Evolutionary conservation across 2,888 invertebrate species (phyloP).

Genomic region (Drosophila cognata): DNA sequence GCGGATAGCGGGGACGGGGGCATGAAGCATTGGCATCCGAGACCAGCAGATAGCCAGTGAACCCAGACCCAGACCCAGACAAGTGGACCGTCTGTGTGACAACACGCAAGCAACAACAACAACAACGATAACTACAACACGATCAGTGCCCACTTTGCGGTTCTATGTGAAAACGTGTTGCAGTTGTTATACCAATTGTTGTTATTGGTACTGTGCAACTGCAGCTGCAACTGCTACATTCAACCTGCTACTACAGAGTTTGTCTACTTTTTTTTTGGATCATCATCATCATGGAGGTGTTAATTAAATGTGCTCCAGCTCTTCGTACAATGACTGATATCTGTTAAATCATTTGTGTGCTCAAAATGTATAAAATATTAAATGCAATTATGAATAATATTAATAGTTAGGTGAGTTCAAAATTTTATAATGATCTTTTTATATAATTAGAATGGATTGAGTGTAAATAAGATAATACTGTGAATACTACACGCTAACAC

Average conservation of each 20-base stretch:
- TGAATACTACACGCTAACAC: not conserved
- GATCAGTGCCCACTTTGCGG: slow-evolving; percentile 52
- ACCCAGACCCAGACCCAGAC: slow-evolving; percentile 31
- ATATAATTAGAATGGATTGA: not conserved
- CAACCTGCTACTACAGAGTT: slow-evolving; percentile 64
- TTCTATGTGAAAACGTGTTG: slow-evolving; percentile 63
- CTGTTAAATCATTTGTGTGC: slow-evolving; percentile 16
- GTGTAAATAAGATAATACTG: not conserved
- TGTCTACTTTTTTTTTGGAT: slow-evolving; percentile 15
- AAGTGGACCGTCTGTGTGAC: slow-evolving; percentile 46
- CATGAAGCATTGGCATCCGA: slow-evolving; percentile 26
- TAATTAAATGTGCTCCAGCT: slow-evolving; percentile 53
- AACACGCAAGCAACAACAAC: slow-evolving; percentile 1
- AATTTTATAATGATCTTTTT: not conserved
- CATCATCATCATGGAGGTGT: slow-evolving; percentile 39
- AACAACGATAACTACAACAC: slow-evolving; percentile 11
- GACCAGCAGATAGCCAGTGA: slow-evolving; percentile 24
- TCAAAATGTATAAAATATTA: slow-evolving; percentile 7
- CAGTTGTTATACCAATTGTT: slow-evolving; percentile 46
- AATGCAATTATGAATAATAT: not conserved
- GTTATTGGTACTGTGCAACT: slow-evolving; percentile 22
- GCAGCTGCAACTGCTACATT: slow-evolving; percentile 47
- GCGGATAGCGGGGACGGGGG: not conserved
- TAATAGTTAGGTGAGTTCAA: not conserved
- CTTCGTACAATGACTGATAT: slow-evolving; percentile 19